Base-by-base conservation (phyloP, 2,888 invertebrate genomes). In the Orchestes rusci region DNA sequence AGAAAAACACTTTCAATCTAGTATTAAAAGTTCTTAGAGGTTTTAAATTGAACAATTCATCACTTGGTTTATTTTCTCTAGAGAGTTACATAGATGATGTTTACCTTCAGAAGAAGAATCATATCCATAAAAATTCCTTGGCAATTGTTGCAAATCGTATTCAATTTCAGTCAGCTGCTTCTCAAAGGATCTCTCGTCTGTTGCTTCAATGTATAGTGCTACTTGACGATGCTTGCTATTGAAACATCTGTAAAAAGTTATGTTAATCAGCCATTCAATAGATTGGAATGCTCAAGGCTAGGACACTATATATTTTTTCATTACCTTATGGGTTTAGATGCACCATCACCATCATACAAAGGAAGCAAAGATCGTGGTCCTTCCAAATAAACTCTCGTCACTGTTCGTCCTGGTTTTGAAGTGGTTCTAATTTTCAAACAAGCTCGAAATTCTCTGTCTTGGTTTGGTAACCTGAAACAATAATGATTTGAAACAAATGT, bases 81-180 rank as follows among this genome's bases (percentile, higher is more conserved):
- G n/a, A n/a, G n/a, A n/a, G n/a, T n/a, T n/a, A n/a, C n/a, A n/a
- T n/a, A n/a, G n/a, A n/a, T n/a, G n/a, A n/a, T 23, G 10, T 48
- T 60, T 58, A 71, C 80, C 79, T 54, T 79, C 76, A 16, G 73
- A 69, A 16, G 73, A 69, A 1, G 77, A 76, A 59, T 80, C 79
- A 61, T 74, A 78, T 43, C 73, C 71, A 19, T 56, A 55, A 27
- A 70, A 64, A 36, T 64, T 68, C 43, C 63, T 61, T 16, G 75
- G 70, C 28, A 79, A 61, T 2, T 78, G 72, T 55, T 80, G 76
- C 30, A 84, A 74, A 63, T 85, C 84, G 59, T 86, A 86, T 57
- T 79, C 77, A 56, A 85, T 74, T 35, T 74, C 74, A 3, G 78
- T 77, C 33, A 74, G 71, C 45, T 75, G 64, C 51, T 74, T 72